Conservation (phyloP, 2,797 vertebrate species). For the Malacoraja senta region DNA sequence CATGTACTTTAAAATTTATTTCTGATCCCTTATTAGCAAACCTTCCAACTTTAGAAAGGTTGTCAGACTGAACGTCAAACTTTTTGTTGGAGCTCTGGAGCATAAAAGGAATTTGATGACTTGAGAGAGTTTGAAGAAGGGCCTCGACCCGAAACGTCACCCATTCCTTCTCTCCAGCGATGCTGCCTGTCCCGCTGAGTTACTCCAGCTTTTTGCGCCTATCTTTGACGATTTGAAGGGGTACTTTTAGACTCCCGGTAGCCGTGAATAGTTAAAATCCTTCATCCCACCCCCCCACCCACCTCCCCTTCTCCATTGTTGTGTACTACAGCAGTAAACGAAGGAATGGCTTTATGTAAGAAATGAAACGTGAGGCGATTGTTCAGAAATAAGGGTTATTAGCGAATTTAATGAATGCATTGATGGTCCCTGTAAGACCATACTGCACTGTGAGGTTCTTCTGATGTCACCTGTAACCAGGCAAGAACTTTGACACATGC, state of each 20-base stretch:
- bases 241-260: not conserved
- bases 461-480: conserved; percentile 79
- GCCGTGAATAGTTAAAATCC: not conserved
- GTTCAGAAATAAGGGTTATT: conserved; percentile 20
- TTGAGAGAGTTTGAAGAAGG: too few relatives aligned
- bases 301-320: not conserved
- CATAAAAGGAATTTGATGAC: not conserved
- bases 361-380: not conserved
- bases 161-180: too few relatives aligned
- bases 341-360: not conserved
- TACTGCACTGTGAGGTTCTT: conserved; percentile 44
- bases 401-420: conserved; percentile 7
- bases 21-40: not conserved
- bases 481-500: conserved; percentile 66
- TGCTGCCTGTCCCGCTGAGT: too few relatives aligned
- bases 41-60: not conserved
- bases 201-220: too few relatives aligned
- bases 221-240: not conserved
- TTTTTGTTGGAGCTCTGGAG: not conserved
- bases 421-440: conserved; percentile 21
- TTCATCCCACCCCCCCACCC: not conserved
- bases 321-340: not conserved
- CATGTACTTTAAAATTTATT: not conserved
- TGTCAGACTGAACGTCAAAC: not conserved
- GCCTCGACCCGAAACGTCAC: too few relatives aligned